Base-by-base conservation (phyloP, 2,888 invertebrate species). In the Drosophila neotestacea region DNA sequence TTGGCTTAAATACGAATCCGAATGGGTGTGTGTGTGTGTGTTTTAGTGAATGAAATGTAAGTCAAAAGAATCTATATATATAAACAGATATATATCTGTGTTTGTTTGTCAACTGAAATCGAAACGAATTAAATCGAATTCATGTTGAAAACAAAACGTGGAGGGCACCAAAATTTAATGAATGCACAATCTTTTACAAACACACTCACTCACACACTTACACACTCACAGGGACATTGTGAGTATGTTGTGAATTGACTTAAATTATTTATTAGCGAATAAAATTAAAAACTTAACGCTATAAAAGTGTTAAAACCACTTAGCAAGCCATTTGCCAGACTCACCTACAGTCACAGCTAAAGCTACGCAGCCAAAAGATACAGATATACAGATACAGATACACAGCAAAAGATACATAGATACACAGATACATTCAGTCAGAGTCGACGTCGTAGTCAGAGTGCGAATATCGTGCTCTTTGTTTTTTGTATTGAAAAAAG, bases 261-360 rank as follows among this genome's bases (percentile, higher is more conserved):
- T 81, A 87, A 89, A 89, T 88, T 88, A 85, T 84, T 89, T 88
- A 88, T 86, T 86, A 86, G 82, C 84, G 87, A 85, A 87, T 84
- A 82, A 88, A 86, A 89, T 86, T 84, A 85, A 87, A 88, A 83
- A 85, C 75, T 88, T 91, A 90, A 91, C 90, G 88, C 90, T 90
- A 88, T 89, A 87, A 90, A 90, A 88, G 89, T 88, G 91, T 91
- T 91, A 90, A 91, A 91, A 85, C 85, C 91, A 90, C 88, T 90
- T 90, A 90, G 82, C 86, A 81, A 85, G 82, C 80, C 87, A 84
- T 84, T 84, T 84, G 85, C 84, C 78, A 73, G 82, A 44, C 38
- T 39, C 68, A 69, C 38, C 64, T 56, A 52, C 66, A 56, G 34
- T 22, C 44, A 47, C 39, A 52, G 42, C 4, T 6, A 50, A 16